Conservation (phyloP, 2,797 vertebrate genomes). For the Schizopygopsis pylzovi region DNA sequence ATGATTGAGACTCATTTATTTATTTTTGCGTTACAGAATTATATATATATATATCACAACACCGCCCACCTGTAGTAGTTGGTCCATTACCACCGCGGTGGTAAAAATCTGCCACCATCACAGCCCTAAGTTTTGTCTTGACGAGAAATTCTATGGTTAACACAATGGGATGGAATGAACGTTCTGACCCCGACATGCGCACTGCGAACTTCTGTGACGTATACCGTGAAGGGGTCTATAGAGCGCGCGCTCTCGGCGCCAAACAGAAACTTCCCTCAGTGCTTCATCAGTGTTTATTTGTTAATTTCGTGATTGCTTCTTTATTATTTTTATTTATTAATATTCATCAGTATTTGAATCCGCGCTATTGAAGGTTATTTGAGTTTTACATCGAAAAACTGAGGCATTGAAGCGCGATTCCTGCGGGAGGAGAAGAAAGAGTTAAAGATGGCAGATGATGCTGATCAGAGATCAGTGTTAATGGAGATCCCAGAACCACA, state of each 20-base stretch:
- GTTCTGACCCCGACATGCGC: too few relatives aligned
- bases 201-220: too few relatives aligned
- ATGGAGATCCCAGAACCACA: constrained; percentile 79
- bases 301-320: neutral
- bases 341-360: neutral
- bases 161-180: too few relatives aligned
- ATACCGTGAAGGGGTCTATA: too few relatives aligned
- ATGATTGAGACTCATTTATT: too few relatives aligned
- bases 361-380: neutral
- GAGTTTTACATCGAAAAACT: neutral
- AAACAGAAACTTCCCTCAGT: neutral
- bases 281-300: neutral
- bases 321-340: neutral
- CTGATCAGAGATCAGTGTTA: constrained; percentile 71
- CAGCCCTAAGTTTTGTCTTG: too few relatives aligned
- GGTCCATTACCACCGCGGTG: too few relatives aligned
- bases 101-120: too few relatives aligned
- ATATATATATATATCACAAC: too few relatives aligned
- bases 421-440: neutral
- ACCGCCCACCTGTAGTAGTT: too few relatives aligned
- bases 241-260: neutral
- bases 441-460: constrained; percentile 69
- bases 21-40: too few relatives aligned
- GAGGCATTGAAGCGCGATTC: neutral
- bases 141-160: too few relatives aligned